A percentile compares a stretch with the other conserved stretches of the same genome.
These are phyloP conservation scores for Erinaceus europaeus DNA, from an alignment of 2,113 vertebrate genomes.

Conservation along the genomic window DNA sequence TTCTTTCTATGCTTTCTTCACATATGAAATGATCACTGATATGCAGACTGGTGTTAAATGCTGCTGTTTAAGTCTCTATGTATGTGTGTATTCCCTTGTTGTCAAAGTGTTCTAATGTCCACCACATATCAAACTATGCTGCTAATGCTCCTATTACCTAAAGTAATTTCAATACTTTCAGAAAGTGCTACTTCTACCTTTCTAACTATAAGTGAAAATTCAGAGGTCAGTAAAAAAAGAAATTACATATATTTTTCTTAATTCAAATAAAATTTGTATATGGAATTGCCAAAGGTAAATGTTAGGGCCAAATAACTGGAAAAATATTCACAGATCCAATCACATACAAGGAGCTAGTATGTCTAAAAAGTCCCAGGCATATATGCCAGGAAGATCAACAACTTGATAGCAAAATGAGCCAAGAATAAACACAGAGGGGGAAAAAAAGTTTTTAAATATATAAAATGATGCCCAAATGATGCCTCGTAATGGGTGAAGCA, in stretches of 20 bases:
- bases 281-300: neutral
- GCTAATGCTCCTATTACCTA: neutral
- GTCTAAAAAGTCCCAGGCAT: neutral
- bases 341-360: neutral
- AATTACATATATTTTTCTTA: neutral
- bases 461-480: neutral
- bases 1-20: neutral
- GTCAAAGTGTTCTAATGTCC: neutral
- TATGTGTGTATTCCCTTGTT: neutral
- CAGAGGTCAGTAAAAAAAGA: neutral
- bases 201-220: slow-evolving; percentile 33
- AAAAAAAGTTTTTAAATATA: slow-evolving; percentile 4
- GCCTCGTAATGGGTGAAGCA: too few species aligned
- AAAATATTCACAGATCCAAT: neutral
- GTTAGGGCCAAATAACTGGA: slow-evolving; percentile 17
- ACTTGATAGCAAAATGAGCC: neutral
- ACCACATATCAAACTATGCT: neutral
- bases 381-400: neutral
- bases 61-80: neutral
- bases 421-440: slow-evolving; percentile 3
- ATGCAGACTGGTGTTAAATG: neutral
- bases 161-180: neutral
- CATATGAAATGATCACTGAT: neutral
- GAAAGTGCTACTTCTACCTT: neutral
- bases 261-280: neutral